phyloP scores from a whole-genome alignment of 2,888 invertebrate genomes.

The Allygus modestus region DNA sequence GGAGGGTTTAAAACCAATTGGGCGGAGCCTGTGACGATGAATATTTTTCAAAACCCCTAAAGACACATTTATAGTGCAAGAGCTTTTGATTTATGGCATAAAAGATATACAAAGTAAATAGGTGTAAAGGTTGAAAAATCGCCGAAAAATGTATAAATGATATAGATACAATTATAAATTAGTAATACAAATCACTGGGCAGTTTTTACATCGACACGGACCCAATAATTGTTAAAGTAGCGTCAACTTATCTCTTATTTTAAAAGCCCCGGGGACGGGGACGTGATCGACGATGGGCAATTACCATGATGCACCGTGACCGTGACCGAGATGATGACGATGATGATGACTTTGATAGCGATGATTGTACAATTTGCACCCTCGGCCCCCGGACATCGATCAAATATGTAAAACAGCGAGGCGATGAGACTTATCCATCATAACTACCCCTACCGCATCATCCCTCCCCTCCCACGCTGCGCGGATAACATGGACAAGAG shows the following conservation, averaged over 20 bases:
- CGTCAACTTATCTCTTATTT: not conserved
- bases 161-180: too few relatives aligned
- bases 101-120: too few relatives aligned
- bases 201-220: too few relatives aligned
- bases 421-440: conserved; percentile 50
- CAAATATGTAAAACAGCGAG: conserved; percentile 55
- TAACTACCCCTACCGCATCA: not conserved
- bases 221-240: too few relatives aligned
- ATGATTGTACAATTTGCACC: conserved; percentile 57
- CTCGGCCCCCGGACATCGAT: conserved; percentile 26
- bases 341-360: conserved; percentile 30
- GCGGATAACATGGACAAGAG: not conserved
- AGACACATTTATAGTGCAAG: too few relatives aligned
- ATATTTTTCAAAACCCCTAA: too few relatives aligned
- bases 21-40: too few relatives aligned
- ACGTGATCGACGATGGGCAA: not conserved
- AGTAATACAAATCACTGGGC: too few relatives aligned
- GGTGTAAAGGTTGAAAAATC: too few relatives aligned
- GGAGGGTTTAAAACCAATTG: too few relatives aligned
- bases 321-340: conserved; percentile 1
- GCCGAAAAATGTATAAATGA: too few relatives aligned
- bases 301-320: not conserved
- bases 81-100: too few relatives aligned
- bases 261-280: not conserved
- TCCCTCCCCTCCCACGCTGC: not conserved